Evolutionary conservation across 2,888 invertebrate genomes (phyloP).

Genomic region (Latrodectus hesperus): DNA sequence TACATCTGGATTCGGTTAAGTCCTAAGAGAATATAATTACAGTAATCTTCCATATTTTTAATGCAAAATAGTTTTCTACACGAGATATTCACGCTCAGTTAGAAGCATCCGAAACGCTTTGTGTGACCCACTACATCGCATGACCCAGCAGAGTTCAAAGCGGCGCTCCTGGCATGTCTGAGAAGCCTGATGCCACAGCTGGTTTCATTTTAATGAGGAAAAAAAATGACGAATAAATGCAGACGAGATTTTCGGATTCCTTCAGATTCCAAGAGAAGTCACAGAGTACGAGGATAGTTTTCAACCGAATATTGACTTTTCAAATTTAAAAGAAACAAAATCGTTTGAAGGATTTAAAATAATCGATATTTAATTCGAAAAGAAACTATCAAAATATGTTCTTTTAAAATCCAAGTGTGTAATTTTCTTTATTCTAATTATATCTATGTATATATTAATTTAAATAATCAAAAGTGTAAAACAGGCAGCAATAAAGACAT

Average conservation of each 20-base stretch:
- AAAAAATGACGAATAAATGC: slow-evolving; percentile 7
- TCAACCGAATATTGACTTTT: not conserved
- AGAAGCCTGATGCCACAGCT: not conserved
- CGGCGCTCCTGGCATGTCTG: slow-evolving; percentile 43
- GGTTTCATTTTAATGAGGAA: slow-evolving; percentile 8
- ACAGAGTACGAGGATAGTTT: slow-evolving; percentile 18
- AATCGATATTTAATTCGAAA: no score
- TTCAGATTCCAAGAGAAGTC: slow-evolving; percentile 19
- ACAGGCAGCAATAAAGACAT: no score
- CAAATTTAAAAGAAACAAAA: not conserved
- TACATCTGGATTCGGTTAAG: no score
- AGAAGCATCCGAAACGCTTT: not conserved
- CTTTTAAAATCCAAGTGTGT: no score
- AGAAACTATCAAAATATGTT: no score
- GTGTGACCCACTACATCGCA: slow-evolving; percentile 35
- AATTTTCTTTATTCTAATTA: no score
- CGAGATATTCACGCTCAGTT: no score
- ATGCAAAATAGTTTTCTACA: no score
- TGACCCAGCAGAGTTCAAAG: slow-evolving; percentile 37
- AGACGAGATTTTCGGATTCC: slow-evolving; percentile 14
- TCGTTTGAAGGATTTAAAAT: not conserved
- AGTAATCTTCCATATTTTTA: no score
- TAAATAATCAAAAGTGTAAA: no score
- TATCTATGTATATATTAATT: no score
- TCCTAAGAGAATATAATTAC: no score